Base-by-base conservation (phyloP, 2,888 invertebrate species). In the Corythucha ciliata region DNA sequence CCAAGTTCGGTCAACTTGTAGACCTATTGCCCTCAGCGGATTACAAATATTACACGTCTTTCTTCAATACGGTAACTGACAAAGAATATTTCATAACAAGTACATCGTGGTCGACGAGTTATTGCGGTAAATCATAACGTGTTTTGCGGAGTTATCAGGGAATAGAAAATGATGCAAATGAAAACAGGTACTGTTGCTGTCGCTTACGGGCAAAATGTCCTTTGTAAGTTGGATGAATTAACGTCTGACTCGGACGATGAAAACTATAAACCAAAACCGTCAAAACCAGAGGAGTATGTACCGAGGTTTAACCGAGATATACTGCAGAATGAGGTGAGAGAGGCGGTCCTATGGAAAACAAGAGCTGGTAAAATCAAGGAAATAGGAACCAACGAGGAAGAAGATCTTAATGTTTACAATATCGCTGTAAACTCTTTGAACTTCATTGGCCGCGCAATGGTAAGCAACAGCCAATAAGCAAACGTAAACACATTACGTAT, bases 71-170 rank as follows among this genome's bases (percentile, higher is more conserved):
- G 2, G 59, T 56, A 6, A 55, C 62, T 6, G 61, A 63, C 3
- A 52, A 53, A 10, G 61, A 60, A 6, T 65, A 61, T 57, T 44
- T 60, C 3, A 60, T 69, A 5, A 63, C 66, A 2, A 61, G 63
- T 36, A 60, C 62, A 16, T 63, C 65, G 8, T 67, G 68, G 67
- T 65, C 66, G 52, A 62, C 63, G 4, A 58, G 46, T n/a, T 39
- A 60, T 3, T 42, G 59, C 2, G 63, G 61, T 59, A 12, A 41
- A 29, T 32, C 8, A n/a, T n/a, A n/a, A n/a, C n/a, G n/a, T n/a
- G n/a, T n/a, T n/a, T n/a, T n/a, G n/a, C n/a, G n/a, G n/a, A n/a
- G n/a, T n/a, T n/a, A n/a, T n/a, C n/a, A n/a, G 12, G 29, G 29
- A 29, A 29, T 39, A 14, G n/a, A 26, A 16, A 44, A 14, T 27